Base-by-base conservation (phyloP, 1,140 invertebrate species). In the Rhagoletis zephyria region DNA sequence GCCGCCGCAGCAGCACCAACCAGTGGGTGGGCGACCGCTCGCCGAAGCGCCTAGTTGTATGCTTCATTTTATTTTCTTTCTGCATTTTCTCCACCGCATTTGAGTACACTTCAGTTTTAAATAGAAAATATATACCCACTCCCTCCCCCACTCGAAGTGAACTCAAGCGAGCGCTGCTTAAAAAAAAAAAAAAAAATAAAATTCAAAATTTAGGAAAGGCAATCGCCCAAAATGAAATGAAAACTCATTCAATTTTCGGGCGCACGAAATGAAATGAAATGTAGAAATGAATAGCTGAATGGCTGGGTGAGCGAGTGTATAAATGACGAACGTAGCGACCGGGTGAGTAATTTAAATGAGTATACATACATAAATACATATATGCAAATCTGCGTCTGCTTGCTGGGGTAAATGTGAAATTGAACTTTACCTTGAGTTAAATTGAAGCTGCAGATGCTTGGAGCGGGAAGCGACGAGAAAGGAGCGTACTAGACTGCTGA, bases 201-300 rank as follows among this genome's bases (percentile, higher is more conserved):
- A 81, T 16, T 56, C 16, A 56, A 81, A 81, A 30, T 16, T 48
- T 45, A 1, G 16, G 48, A 81, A 81, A 81, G 56, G 48, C 51
- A 81, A 81, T 81, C 45, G 48, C 42, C 48, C 48, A 81, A 81
- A 81, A 51, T 81, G 74, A 81, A 81, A 81, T 81, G 74, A 81
- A 81, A 81, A 56, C n/a, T 42, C 74, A 81, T 81, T 81, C 74
- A 81, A 81, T 56, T 81, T 81, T 81, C 12, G 16, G 74, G 45
- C 48, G 48, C 48, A n/a, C 48, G 74, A 81, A 81, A 81, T 59
- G n/a, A 81, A 81, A 81, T 81, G 74, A 81, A 81, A 81, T 56
- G 42, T 56, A 16, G 19, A 48, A 56, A 81, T 56, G 74, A 81
- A 81, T 81, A 5, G 56, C 6, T 81, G 70, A 77, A 42, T 81